Conservation (phyloP, 2,888 invertebrate species). For the Choristoneura rosaceana region DNA sequence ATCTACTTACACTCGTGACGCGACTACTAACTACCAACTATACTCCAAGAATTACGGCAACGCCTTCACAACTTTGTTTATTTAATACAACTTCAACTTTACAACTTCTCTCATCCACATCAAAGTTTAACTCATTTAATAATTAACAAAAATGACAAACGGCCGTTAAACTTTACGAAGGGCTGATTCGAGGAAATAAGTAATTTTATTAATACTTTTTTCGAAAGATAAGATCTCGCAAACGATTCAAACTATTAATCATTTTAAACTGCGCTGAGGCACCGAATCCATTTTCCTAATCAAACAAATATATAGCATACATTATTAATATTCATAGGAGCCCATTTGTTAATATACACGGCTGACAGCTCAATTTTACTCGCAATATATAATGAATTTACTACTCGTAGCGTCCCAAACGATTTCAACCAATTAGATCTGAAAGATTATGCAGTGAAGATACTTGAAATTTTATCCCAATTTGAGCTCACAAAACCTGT, state of each 20-base stretch:
- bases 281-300: constrained; percentile 60
- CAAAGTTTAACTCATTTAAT: neutral
- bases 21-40: constrained; percentile 61
- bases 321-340: constrained; percentile 81
- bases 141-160: constrained; percentile 32
- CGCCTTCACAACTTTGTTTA: constrained; percentile 48
- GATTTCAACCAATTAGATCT: constrained; percentile 59
- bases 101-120: constrained; percentile 10
- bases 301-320: constrained; percentile 61
- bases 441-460: constrained; percentile 45
- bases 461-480: constrained; percentile 31
- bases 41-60: constrained; percentile 54
- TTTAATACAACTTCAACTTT: constrained; percentile 34
- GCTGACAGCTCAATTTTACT: constrained; percentile 81
- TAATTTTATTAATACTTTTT: constrained; percentile 50
- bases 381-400: constrained; percentile 57
- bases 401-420: constrained; percentile 48
- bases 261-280: constrained; percentile 50
- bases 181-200: constrained; percentile 30
- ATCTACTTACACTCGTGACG: constrained; percentile 76
- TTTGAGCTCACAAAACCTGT: constrained; percentile 10
- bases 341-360: constrained; percentile 79
- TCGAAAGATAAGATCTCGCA: constrained; percentile 51
- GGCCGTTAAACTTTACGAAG: constrained; percentile 9
- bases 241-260: constrained; percentile 66